Conservation (phyloP, 2,113 vertebrate genomes). For the Mesocricetus auratus region DNA sequence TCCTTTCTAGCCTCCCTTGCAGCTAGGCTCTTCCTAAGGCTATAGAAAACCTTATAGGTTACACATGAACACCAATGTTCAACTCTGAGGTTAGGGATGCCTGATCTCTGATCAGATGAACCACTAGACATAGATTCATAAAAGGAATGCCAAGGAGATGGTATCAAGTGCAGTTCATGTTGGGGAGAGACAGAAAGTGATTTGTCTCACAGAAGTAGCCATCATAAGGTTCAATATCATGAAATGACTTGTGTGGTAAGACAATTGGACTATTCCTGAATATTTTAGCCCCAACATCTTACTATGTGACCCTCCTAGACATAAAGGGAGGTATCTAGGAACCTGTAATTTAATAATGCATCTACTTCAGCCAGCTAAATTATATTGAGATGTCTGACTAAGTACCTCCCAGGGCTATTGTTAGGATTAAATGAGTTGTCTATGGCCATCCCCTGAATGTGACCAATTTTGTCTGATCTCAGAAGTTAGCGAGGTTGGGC, state of each 20-base stretch:
- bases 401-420: background rate
- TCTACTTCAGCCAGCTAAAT: background rate
- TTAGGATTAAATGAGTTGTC: background rate
- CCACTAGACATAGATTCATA: background rate
- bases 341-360: background rate
- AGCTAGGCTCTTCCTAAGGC: background rate
- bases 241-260: background rate
- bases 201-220: background rate
- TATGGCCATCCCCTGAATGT: background rate
- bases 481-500: background rate
- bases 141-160: background rate
- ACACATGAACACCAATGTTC: background rate
- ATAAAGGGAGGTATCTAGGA: background rate
- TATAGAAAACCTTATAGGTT: background rate
- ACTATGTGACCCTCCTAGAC: background rate
- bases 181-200: background rate
- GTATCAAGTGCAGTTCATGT: background rate
- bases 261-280: background rate
- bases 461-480: background rate
- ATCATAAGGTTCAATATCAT: accelerated
- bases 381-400: background rate
- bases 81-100: background rate
- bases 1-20: background rate
- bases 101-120: background rate
- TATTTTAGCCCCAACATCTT: background rate